Evolutionary conservation across 2,888 invertebrate species (phyloP).

Genomic region (Tinea pellionella): DNA sequence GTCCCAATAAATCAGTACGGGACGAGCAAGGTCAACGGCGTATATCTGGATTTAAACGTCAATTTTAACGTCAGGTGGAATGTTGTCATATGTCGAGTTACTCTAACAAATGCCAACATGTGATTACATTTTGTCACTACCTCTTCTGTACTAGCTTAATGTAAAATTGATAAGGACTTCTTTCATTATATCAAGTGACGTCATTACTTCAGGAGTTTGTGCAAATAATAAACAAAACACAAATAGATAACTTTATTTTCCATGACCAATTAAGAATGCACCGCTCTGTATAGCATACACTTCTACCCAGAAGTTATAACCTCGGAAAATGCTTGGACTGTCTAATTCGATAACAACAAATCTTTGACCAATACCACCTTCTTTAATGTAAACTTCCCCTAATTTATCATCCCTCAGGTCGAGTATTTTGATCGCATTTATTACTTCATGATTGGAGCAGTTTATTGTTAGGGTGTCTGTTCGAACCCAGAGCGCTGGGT

Average conservation of each 20-base stretch:
- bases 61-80: too few relatives aligned
- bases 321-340: constrained; percentile 42
- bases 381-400: constrained; percentile 40
- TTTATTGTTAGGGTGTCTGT: constrained; percentile 18
- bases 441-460: constrained; percentile 33
- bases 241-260: constrained; percentile 4
- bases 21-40: too few relatives aligned
- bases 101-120: too few relatives aligned
- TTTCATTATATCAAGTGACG: too few relatives aligned
- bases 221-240: constrained; percentile 12
- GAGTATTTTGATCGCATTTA: constrained; percentile 41
- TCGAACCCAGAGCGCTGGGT: constrained; percentile 34
- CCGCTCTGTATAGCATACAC: constrained; percentile 38
- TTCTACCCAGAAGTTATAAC: constrained; percentile 49
- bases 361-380: constrained; percentile 44
- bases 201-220: too few relatives aligned
- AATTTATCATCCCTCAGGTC: constrained; percentile 43
- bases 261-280: background rate
- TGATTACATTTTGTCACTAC: too few relatives aligned
- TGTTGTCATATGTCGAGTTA: too few relatives aligned
- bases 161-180: too few relatives aligned
- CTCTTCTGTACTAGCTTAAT: too few relatives aligned
- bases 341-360: constrained; percentile 42
- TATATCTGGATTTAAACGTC: too few relatives aligned
- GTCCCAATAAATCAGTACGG: too few relatives aligned